Base-by-base conservation (phyloP, 2,113 vertebrate genomes). In the Datnioides undecimradiatus region DNA sequence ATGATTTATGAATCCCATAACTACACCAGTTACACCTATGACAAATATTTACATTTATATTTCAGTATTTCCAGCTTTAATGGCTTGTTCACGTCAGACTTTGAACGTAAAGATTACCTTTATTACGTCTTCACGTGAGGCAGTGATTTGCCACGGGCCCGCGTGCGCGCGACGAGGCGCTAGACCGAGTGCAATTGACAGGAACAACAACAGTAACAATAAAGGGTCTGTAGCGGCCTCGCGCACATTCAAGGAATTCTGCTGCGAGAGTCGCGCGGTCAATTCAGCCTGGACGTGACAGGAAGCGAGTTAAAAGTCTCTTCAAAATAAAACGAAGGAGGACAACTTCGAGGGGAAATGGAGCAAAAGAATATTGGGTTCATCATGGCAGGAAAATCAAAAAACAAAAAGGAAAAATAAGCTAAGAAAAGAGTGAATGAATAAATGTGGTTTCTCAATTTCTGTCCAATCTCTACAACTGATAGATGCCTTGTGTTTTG, bases 201-300 rank as follows among this genome's bases (percentile, higher is more conserved):
- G 23, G 21, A 12, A 49, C 69, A 58, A n/a, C n/a, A n/a, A n/a
- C n/a, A n/a, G n/a, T n/a, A n/a, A n/a, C n/a, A n/a, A n/a, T n/a
- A 62, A 21, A 48, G 43, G 49, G 16, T 40, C 25, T 16, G 41
- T n/a, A 8, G 43, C 45, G 40, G 29, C 49, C 27, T 62, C 65
- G 27, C 43, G 80, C 80, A 36, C 57, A 23, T 66, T 78, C 70
- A 72, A 59, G 72, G 73, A 88, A 81, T 85, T 79, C 52, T 59
- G 73, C 62, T 25, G 58, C 19, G 67, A 46, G 63, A 66, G 67
- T 21, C 73, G 48, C 69, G 46, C 60, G 62, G 36, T 83, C 64
- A 73, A 36, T 0, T 0, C 0, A 17, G 0, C 3, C 0, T 3
- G 46, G 25, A 5, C 23, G 2, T 14, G 25, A 66, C 45, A 17